A percentile compares a stretch with the other conserved stretches of the same genome.
Conservation (phyloP, 2,113 vertebrate genomes). For the Junco hyemalis region DNA sequence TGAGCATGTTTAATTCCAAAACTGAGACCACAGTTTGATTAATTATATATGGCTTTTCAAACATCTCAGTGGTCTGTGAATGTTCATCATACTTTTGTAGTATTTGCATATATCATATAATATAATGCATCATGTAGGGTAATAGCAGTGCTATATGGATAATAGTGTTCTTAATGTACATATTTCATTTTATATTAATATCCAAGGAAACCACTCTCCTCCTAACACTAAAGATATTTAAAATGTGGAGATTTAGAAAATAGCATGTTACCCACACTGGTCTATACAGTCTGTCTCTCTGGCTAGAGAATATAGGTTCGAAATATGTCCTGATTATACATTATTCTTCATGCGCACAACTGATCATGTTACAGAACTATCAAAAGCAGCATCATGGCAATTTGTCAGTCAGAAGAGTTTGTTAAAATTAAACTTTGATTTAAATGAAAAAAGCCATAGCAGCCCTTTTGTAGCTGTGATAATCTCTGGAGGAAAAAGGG, state of each 20-base stretch:
- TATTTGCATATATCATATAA: background rate
- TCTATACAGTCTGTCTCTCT: background rate
- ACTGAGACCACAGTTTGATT: background rate
- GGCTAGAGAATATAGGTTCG: background rate
- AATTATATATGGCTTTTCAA: background rate
- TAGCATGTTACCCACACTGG: background rate
- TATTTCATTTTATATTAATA: background rate
- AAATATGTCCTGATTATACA: rapidly evolving
- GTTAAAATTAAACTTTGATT: background rate
- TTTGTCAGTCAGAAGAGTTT: background rate
- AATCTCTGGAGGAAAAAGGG: background rate
- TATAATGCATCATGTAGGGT: background rate
- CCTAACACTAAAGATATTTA: background rate
- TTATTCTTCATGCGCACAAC: background rate
- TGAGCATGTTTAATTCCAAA: background rate
- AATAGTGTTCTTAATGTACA: background rate
- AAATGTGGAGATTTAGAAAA: background rate
- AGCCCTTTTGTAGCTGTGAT: background rate
- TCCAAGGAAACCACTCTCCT: background rate
- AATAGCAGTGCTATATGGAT: background rate
- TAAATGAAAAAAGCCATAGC: background rate
- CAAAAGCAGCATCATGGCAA: background rate
- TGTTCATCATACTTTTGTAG: background rate
- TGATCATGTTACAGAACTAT: background rate
- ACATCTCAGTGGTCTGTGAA: background rate